Percentiles rank a stretch among this genome's conserved stretches.
These are phyloP conservation scores for Ostrea denselamellosa DNA, from an alignment of 1,140 invertebrate genomes.

Conservation along the genomic window DNA sequence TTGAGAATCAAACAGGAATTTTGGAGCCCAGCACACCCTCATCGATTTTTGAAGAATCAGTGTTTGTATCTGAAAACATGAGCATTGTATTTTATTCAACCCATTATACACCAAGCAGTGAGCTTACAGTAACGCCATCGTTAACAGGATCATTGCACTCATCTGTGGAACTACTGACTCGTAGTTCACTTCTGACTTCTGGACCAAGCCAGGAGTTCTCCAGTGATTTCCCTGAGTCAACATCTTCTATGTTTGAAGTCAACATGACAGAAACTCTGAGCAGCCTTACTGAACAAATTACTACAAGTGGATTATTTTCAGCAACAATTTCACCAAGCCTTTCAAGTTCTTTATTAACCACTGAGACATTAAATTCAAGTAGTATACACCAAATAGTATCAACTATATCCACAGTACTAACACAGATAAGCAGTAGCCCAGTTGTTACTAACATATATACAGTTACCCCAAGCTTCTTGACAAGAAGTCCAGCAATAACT, in stretches of 20 bases:
- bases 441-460: neutral
- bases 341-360: slow-evolving; percentile 4
- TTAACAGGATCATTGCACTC: neutral
- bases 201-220: neutral
- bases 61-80: neutral
- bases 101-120: neutral
- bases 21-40: neutral
- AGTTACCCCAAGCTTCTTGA: neutral
- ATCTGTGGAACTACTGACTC: neutral
- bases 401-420: neutral
- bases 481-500: neutral
- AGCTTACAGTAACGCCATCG: neutral
- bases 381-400: neutral
- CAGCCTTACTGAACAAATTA: neutral
- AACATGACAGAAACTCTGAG: neutral
- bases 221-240: neutral
- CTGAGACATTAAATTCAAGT: neutral
- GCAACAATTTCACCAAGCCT: neutral
- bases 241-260: neutral
- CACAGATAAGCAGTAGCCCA: neutral
- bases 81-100: neutral
- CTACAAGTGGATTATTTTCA: neutral
- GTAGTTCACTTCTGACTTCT: neutral
- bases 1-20: neutral
- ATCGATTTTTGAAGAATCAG: neutral